Evolutionary conservation across 2,113 vertebrate species (phyloP), one percentile per base, ranked within the genome.

Genomic region (Phylloscopus trochilus): DNA sequence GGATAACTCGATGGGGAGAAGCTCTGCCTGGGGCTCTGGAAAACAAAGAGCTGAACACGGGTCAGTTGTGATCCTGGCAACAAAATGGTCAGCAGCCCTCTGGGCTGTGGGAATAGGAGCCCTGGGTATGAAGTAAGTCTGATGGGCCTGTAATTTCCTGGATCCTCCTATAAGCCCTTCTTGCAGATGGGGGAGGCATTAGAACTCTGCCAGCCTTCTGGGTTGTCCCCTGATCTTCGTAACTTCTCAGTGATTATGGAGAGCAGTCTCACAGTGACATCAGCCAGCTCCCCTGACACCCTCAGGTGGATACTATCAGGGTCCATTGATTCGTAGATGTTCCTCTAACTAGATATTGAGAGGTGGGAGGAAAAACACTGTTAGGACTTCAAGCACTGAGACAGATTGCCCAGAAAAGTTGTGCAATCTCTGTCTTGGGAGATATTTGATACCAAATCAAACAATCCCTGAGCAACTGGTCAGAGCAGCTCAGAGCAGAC

Each of bases 241-340:
- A 18, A 52, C 2, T 64, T n/a, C 23, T 66, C 66, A 39, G 24
- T n/a, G 35, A 46, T 39, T 26, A 10, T 41, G 20, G 28, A 66
- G 44, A 66, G 14, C 21, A 44, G 13, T 16, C 37, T 33, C 0
- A 0, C 13, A 56, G 37, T 0, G 0, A 58, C 44, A 44, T 66
- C 37, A 10, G 5, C 33, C 66, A n/a, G 23, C 13, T 73, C 28
- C 72, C 16, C 39, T 52, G 30, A n/a, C 11, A 18, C 16, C 17
- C 10, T 52, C 30, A 44, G 44, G 33, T 39, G 28, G 16, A n/a
- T 52, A 11, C 11, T 46, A 8, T 15, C 16, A 26, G 20, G 23
- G 23, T 21, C 11, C 28, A 22, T 26, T 0, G 0, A 22, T 58
- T 22, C n/a, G 16, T 15, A 51, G 23, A 8, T 44, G 5, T 87